Conservation (phyloP, 2,888 invertebrate species). For the Scaptomyza cyrtandrae region DNA sequence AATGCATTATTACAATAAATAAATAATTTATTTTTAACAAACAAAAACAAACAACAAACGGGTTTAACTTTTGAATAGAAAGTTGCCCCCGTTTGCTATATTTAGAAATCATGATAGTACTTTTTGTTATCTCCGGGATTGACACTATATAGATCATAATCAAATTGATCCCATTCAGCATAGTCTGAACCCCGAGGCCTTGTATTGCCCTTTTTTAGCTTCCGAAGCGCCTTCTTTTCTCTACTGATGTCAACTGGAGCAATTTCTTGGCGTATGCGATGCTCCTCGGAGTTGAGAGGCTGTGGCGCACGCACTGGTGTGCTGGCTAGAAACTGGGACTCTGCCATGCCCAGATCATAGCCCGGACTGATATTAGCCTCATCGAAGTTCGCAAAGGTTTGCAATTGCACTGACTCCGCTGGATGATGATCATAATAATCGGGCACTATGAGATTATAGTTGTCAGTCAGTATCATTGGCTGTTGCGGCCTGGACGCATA, state of each 20-base stretch:
- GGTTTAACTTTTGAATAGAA: constrained; percentile 11
- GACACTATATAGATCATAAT: constrained; percentile 80
- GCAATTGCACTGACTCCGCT: constrained; percentile 73
- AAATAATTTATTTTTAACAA: constrained; percentile 73
- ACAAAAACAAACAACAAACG: constrained; percentile 44
- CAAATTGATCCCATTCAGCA: constrained; percentile 82
- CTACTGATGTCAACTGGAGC: constrained; percentile 65
- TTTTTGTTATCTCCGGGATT: constrained; percentile 73
- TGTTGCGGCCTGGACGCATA: constrained; percentile 60
- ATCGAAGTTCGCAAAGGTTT: constrained; percentile 76
- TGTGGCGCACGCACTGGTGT: constrained; percentile 72
- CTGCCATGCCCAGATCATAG: constrained; percentile 77
- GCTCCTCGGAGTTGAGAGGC: constrained; percentile 70
- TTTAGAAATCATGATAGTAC: constrained; percentile 57
- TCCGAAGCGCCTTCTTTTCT: constrained; percentile 63
- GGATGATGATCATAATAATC: constrained; percentile 75
- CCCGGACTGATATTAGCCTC: constrained; percentile 62
- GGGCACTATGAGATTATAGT: constrained; percentile 76
- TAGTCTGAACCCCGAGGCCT: constrained; percentile 64
- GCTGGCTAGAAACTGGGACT: constrained; percentile 61
- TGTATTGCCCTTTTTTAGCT: constrained; percentile 73
- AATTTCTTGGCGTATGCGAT: constrained; percentile 62
- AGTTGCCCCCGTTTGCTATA: constrained; percentile 7
- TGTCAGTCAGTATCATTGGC: constrained; percentile 67
- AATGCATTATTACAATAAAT: constrained; percentile 66